Base-by-base conservation (phyloP, 2,888 invertebrate species). In the Hyles lineata region DNA sequence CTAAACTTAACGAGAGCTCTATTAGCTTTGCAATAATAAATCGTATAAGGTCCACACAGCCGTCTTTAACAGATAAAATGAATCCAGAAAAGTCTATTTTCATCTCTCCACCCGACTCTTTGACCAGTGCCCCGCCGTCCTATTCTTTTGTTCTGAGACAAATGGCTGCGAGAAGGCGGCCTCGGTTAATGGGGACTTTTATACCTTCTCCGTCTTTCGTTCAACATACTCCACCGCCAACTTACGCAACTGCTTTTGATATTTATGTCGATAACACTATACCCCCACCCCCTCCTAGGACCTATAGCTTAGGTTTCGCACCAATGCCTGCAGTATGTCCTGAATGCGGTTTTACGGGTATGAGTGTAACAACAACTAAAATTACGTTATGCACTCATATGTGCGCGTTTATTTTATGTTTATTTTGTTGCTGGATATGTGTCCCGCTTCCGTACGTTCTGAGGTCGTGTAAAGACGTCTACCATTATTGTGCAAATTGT, bases 401-500 rank as follows among this genome's bases (percentile, higher is more conserved):
- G 74, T 92, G 92, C 79, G 93, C 94, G 0, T 79, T 89, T 71
- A 72, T 89, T 9, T 80, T 94, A 58, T 94, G 93, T 75, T 32
- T 94, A n/a, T 85, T 94, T 62, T 93, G 91, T 73, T 94, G 94
- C 77, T 94, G 94, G 94, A 75, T 92, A 71, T 94, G 94, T 81
- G 92, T 87, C 1, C 94, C 94, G 0, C 79, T 94, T 70, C 94
- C 94, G 0, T 94, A 94, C 73, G 77, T 94, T 58, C 77, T 93
- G 70, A 85, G 87, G 60, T 93, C 94, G n/a, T 94, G 94, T 81
- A 94, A 94, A 81, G 90, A 93, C 76, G 94, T 94, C 0, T 90
- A 93, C 78, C 94, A 94, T 84, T 92, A 93, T 80, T 94, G 94
- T 77, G 86, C 90, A 80, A 92, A 90, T 79, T 94, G 94, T 79